Base-by-base conservation (phyloP, 2,888 invertebrate genomes). In the Choristoneura rosaceana region DNA sequence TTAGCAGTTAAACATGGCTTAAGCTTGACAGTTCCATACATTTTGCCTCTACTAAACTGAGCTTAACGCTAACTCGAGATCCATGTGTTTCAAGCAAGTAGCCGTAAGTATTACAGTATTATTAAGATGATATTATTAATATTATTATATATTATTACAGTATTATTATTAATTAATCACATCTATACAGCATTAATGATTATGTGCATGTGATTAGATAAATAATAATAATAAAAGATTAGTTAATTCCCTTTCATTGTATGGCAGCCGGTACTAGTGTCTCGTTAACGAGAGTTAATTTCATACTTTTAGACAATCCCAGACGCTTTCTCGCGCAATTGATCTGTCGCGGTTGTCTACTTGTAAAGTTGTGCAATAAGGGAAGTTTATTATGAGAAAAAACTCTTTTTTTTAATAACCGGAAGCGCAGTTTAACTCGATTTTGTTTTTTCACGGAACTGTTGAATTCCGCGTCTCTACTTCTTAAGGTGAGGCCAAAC, bases 271-370 rank as follows among this genome's bases (percentile, higher is more conserved):
- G 25, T 0, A 0, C 12, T n/a, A 2, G 15, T 3, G 2, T 12
- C 10, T 25, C 15, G 47, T n/a, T 65, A 70, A 70, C 70, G 50
- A 66, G 64, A 66, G 33, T 55, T 71, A 71, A 71, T 71, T 71
- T 71, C 71, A 71, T 71, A 71, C 61, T 71, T 67, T 71, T 71
- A 43, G 71, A 55, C 41, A 67, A 67, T 71, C 66, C n/a, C 58
- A 15, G 60, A 33, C 59, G 65, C 71, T 71, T 71, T 71, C 71
- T 71, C 61, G 33, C 17, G 33, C 34, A 67, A 71, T 71, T 25
- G 61, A 71, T 71, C 66, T 62, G 71, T 38, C 8, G 41, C 71
- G 66, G 66, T 65, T 52, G 63, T 55, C 43, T 52, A 15, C 4
- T 10, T 47, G n/a, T 47, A 38, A 4, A 38, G 63, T 63, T 63